Evolutionary conservation across 2,888 invertebrate genomes (phyloP).

Genomic region (Drosophila macrospina): DNA sequence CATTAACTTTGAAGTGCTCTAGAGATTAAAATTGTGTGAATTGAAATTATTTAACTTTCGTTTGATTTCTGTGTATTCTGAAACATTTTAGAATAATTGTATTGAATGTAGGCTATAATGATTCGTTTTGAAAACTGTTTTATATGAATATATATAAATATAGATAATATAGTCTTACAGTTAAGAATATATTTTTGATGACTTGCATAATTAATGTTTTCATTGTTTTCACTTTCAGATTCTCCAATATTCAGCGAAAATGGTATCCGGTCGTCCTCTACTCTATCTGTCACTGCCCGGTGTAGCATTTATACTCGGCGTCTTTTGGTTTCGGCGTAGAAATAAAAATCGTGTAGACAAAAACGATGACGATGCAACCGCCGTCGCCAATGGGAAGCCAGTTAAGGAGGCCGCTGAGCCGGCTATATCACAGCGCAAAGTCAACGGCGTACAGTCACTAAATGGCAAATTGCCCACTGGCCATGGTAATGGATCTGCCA

Average conservation of each 20-base stretch:
- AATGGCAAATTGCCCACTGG: conserved; percentile 55
- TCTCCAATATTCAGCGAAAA: conserved; percentile 86
- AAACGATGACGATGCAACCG: conserved; percentile 67
- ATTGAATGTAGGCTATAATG: no score
- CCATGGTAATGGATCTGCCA: conserved; percentile 45
- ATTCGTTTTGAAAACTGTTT: no score
- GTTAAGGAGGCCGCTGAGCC: conserved; percentile 52
- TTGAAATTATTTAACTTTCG: background rate
- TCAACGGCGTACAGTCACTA: conserved; percentile 47
- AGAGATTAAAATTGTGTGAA: background rate
- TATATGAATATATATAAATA: background rate
- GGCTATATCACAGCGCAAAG: conserved; percentile 37
- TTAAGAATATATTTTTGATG: background rate
- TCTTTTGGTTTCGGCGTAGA: conserved; percentile 93
- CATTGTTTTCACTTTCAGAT: conserved; percentile 55
- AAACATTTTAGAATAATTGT: background rate
- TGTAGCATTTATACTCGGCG: conserved; percentile 91
- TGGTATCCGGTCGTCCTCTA: conserved; percentile 92
- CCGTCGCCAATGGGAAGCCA: conserved; percentile 53
- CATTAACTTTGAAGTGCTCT: background rate
- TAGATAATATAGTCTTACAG: background rate
- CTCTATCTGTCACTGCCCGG: conserved; percentile 92
- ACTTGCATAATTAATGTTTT: background rate
- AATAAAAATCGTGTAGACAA: conserved; percentile 85
- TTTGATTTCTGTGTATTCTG: background rate